Evolutionary conservation across 2,797 vertebrate genomes (phyloP).

Genomic region (Nothura maculosa): DNA sequence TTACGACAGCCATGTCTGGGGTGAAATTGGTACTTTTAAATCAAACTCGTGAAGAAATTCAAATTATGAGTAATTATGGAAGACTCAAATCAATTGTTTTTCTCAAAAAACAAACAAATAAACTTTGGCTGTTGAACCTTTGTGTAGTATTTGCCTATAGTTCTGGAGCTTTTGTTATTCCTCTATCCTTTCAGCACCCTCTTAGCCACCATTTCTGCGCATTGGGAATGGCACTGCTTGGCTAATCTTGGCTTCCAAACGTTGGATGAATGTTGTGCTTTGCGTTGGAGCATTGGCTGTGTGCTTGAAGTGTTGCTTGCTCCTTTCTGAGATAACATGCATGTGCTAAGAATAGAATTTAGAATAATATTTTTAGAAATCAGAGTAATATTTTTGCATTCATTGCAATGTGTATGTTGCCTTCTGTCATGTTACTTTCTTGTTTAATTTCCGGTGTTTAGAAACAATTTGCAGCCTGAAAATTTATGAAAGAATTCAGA

Average conservation of each 20-base stretch:
- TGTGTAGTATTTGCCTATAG: slow-evolving; percentile 54
- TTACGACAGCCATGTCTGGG: slow-evolving; percentile 88
- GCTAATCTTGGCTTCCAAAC: slow-evolving; percentile 23
- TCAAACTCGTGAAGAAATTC: slow-evolving; percentile 67
- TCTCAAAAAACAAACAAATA: neutral
- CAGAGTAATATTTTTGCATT: neutral
- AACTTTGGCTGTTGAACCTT: slow-evolving; percentile 45
- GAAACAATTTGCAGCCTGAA: neutral
- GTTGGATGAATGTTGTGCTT: neutral
- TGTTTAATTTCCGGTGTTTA: slow-evolving; percentile 24
- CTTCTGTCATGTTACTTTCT: neutral
- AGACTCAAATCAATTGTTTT: slow-evolving; percentile 10
- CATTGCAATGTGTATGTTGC: neutral
- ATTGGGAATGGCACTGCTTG: slow-evolving; percentile 76
- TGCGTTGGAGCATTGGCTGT: slow-evolving; percentile 16
- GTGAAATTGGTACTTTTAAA: slow-evolving; percentile 88
- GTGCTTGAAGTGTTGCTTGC: slow-evolving; percentile 38
- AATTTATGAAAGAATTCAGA: neutral
- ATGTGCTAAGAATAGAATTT: slow-evolving; percentile 29
- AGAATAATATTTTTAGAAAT: neutral
- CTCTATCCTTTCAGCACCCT: neutral
- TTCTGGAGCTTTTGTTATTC: slow-evolving; percentile 24
- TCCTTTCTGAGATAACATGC: slow-evolving; percentile 5
- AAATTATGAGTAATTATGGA: slow-evolving; percentile 73
- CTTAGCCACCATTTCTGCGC: neutral